Conservation (phyloP, 1,140 invertebrate species). For the Musca domestica region DNA sequence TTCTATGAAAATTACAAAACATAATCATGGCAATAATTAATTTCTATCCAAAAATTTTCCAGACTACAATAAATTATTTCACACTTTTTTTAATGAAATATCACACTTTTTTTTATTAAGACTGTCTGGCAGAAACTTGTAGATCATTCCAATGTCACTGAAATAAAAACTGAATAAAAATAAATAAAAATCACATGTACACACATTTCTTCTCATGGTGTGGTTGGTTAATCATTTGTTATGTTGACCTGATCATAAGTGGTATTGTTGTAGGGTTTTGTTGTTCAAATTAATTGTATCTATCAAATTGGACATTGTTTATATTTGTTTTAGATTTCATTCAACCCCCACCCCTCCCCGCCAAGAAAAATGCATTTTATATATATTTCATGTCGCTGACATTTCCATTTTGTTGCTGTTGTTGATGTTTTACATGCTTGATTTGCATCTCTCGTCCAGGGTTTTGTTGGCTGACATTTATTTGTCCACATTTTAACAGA, state of each 20-base stretch:
- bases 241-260: neutral
- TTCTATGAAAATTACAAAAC: too few species aligned
- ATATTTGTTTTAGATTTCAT: neutral
- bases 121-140: too few species aligned
- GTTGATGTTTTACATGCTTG: constrained; percentile 2
- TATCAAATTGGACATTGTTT: constrained; percentile 4
- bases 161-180: too few species aligned
- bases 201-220: too few species aligned
- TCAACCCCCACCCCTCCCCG: neutral
- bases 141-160: too few species aligned
- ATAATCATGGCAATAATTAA: too few species aligned
- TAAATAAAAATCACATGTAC: too few species aligned
- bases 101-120: too few species aligned
- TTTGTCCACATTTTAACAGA: constrained; percentile 22
- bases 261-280: neutral
- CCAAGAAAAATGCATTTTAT: neutral
- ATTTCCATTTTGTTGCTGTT: neutral
- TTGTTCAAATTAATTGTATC: neutral
- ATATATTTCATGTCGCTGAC: neutral
- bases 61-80: too few species aligned
- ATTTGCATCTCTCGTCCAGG: constrained; percentile 8
- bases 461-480: constrained; percentile 16
- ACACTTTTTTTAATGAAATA: too few species aligned
- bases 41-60: too few species aligned
- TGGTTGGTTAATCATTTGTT: too few species aligned